Evolutionary conservation across 2,797 vertebrate genomes (phyloP), one percentile per base, ranked within the genome.

Genomic region (Leptatherina wallacei): DNA sequence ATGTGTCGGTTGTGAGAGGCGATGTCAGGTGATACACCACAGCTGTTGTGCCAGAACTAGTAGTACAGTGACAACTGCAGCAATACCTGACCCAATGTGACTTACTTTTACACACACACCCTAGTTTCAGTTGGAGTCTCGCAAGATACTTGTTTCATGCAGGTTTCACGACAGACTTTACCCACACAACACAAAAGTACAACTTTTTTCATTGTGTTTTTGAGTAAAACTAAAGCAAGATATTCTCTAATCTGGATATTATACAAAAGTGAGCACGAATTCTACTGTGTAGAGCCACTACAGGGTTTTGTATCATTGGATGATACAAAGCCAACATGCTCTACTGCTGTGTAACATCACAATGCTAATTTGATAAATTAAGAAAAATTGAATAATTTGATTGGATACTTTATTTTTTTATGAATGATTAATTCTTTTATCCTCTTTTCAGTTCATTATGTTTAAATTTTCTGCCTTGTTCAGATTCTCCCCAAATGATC

Each of bases 21-120:
- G 16, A 52, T 77, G 75, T 83, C 76, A 85, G 68, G 77, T 79
- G 81, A 82, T 70, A 63, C 71, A 52, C 69, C 72, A 63, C 35
- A 77, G 64, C 78, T 84, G 75, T 77, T 71, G 24, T 54, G 24
- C 56, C 52, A 65, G 49, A 77, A 65, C 12, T 13, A 32, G 57
- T 40, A 30, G 52, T 27, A 49, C 30, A 40, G 35, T 24, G 35
- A 76, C 27, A 51, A 56, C 79, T 52, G 65, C 60, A 83, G 77
- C 30, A 69, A 67, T 57, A 72, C 67, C 32, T 42, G 63, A 75
- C 60, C 73, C 65, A 61, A 27, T 12, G 2, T 61, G 29, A 61
- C 32, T 60, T 65, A 9, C 81, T 77, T 68, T 59, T 64, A 57
- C 49, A 13, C 29, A 27, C 8, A 29, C 22, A 3, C 52, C 27